Percentiles rank a stretch among this genome's conserved stretches.
Conservation (phyloP, 2,888 invertebrate genomes). For the Platycnemis pennipes region DNA sequence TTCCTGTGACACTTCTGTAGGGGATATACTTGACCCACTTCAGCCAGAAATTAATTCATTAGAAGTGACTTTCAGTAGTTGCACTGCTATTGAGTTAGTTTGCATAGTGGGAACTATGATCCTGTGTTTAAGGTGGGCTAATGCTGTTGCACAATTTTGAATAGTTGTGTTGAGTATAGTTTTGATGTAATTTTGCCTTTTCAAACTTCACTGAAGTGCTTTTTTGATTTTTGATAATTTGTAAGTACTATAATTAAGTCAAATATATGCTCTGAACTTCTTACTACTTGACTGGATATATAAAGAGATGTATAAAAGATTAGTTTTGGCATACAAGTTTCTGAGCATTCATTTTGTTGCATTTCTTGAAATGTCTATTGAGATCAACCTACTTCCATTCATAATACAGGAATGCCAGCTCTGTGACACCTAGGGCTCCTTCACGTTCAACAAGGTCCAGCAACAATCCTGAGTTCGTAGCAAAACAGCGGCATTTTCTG, state of each 20-base stretch:
- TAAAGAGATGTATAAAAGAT: not conserved
- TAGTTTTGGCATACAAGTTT: not conserved
- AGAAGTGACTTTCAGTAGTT: not conserved
- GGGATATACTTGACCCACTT: not conserved
- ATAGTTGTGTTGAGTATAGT: no score
- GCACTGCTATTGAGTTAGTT: not conserved
- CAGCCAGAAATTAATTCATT: not conserved
- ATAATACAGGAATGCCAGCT: not conserved
- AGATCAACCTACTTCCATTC: not conserved
- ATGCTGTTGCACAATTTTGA: not conserved
- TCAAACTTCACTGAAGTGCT: no score
- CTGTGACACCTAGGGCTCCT: not conserved
- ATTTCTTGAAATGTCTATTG: not conserved
- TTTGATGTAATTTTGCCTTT: no score
- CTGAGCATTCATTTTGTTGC: no score
- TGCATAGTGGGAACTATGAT: not conserved
- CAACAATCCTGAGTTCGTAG: conserved; percentile 84
- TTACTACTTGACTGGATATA: not conserved
- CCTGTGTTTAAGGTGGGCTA: not conserved
- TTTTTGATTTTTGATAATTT: no score
- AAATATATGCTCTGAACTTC: not conserved
- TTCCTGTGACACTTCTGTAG: not conserved
- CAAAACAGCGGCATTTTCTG: conserved; percentile 83
- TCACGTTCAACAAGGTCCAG: conserved; percentile 81
- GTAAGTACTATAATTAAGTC: no score